Conservation (phyloP, 1,140 invertebrate species). For the Eciton burchellii region DNA sequence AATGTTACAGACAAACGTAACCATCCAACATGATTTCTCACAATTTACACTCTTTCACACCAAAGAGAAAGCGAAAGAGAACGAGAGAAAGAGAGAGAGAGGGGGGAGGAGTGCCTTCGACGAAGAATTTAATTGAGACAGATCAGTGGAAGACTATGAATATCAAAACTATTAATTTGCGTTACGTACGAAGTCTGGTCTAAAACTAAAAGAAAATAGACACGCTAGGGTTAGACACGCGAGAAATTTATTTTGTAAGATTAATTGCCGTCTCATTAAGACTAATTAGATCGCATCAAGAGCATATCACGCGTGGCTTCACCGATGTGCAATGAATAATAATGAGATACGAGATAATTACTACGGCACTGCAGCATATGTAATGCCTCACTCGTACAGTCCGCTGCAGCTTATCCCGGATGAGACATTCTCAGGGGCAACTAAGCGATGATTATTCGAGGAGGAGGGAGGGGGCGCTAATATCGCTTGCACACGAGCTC, state of each 20-base stretch:
- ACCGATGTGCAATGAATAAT: background rate
- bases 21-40: too few species aligned
- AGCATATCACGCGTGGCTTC: background rate
- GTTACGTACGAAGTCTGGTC: background rate
- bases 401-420: constrained; percentile 3
- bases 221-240: background rate
- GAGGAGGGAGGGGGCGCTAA: constrained; percentile 21
- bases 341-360: background rate
- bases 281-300: constrained; percentile 2
- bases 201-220: background rate
- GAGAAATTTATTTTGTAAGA: background rate
- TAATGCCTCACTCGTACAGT: background rate
- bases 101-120: background rate
- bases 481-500: constrained; percentile 2
- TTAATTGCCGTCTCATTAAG: background rate
- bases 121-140: constrained; percentile 7
- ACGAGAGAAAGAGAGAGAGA: too few species aligned
- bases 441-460: constrained; percentile 36
- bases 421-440: constrained; percentile 15
- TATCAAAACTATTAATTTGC: background rate
- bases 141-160: background rate
- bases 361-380: background rate
- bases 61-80: too few species aligned
- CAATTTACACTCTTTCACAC: too few species aligned
- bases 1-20: constrained; percentile 25